phyloP scores from a whole-genome alignment of 2,113 vertebrate genomes.

The Carassius carassius region DNA sequence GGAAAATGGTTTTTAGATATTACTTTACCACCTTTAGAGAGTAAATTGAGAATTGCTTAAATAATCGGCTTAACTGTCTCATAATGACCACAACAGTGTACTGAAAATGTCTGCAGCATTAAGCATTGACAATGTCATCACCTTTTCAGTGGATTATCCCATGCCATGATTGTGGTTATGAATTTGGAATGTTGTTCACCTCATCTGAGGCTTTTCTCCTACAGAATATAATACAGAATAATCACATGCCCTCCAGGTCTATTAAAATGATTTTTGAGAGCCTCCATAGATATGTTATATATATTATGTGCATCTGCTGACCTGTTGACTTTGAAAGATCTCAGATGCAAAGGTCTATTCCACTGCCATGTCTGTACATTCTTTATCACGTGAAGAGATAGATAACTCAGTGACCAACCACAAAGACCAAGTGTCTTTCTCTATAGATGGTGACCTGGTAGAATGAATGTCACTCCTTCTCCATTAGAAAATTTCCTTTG shows the following conservation, averaged over 20 bases:
- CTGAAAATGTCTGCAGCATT: background rate
- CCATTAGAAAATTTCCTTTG: constrained; percentile 16
- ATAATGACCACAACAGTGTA: constrained; percentile 27
- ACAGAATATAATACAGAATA: background rate
- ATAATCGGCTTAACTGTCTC: constrained; percentile 37
- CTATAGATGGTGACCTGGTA: background rate
- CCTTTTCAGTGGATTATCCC: background rate
- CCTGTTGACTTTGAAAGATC: constrained; percentile 2
- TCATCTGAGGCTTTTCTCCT: background rate
- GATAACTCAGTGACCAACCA: background rate
- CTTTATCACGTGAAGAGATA: constrained; percentile 10
- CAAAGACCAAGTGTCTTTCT: background rate
- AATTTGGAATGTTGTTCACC: background rate
- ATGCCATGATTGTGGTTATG: background rate
- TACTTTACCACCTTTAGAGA: constrained; percentile 21
- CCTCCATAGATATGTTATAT: constrained; percentile 2
- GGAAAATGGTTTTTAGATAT: constrained; percentile 44
- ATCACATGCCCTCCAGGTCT: background rate
- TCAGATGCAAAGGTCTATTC: background rate
- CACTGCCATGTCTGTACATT: background rate
- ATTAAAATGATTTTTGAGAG: constrained; percentile 16
- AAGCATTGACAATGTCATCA: background rate
- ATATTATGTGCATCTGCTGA: background rate
- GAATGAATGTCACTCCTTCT: background rate
- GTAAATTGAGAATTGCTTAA: constrained; percentile 27